Evolutionary conservation across 2,888 invertebrate species (phyloP), one percentile per base, ranked within the genome.

Genomic region (Polydesmus complanatus): DNA sequence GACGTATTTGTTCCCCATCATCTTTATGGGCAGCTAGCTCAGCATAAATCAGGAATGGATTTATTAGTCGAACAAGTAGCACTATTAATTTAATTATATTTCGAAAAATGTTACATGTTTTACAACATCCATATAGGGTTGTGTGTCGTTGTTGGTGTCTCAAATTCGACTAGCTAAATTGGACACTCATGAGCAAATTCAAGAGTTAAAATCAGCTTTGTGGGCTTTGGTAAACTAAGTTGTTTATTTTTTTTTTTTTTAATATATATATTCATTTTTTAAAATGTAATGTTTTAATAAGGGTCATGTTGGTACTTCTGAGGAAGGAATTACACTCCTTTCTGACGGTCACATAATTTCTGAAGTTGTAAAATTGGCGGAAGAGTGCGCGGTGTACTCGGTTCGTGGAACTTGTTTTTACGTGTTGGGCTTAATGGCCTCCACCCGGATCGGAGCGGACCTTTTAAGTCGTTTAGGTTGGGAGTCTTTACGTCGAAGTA

Each of bases 361-460:
- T 62, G 70, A 71, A 27, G 68, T 77, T 11, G 75, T 89, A 64
- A 73, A 82, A 56, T 74, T 94, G 65, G 91, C 89, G 0, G 86
- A 86, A 71, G 81, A 82, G 66, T 84, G 86, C 72, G 82, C 83
- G 2, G 86, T 94, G 50, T 91, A 92, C 71, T 87, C 93, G 0
- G 80, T 96, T 56, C 80, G 93, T 64, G 92, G 75, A 1, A 91
- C 92, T 0, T 88, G 92, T 1, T 88, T 91, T 74, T 91, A 89
- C 72, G 84, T 85, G 3, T 78, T 92, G n/a, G 87, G 91, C 26
- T 78, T 95, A 37, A 80, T 95, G 54, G 87, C 87, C 0, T 86
- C 86, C 62, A 93, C 91, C 0, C 82, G 82, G 65, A 81, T 83
- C 61, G 95, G 95, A 2, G 89, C 89, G 1, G 86, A 89, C 71